These are phyloP conservation scores for Lepidurus packardi DNA, from an alignment of 1,140 invertebrate genomes.

Conservation along the genomic window DNA sequence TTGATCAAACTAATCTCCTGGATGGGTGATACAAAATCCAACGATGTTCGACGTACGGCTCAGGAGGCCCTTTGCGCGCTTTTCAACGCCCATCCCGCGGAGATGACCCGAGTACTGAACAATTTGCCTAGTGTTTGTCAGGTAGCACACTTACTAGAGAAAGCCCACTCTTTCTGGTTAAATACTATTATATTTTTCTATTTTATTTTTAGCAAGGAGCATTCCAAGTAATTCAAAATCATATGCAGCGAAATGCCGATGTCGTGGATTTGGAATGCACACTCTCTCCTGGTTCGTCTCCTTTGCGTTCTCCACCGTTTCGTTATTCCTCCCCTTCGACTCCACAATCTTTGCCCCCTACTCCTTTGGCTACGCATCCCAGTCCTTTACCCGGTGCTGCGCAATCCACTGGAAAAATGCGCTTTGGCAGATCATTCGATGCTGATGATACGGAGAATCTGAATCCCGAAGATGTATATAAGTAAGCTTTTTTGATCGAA, in stretches of 20 bases:
- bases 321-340: constrained; percentile 36
- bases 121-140: constrained; percentile 74
- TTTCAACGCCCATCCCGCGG: constrained; percentile 82
- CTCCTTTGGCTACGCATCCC: constrained; percentile 34
- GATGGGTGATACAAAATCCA: constrained; percentile 51
- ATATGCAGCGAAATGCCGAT: constrained; percentile 31
- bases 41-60: constrained; percentile 71
- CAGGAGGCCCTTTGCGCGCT: constrained; percentile 73
- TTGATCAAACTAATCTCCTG: constrained; percentile 52
- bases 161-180: not conserved
- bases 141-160: constrained; percentile 39
- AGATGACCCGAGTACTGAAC: constrained; percentile 74
- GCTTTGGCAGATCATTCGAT: constrained; percentile 39
- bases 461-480: constrained; percentile 74
- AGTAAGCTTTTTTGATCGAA: constrained; percentile 36
- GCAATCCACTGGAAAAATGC: constrained; percentile 26
- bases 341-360: constrained; percentile 45
- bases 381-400: constrained; percentile 27
- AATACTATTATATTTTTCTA: not conserved
- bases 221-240: constrained; percentile 61
- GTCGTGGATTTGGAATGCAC: constrained; percentile 25
- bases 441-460: constrained; percentile 59
- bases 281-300: constrained; percentile 34
- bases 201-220: constrained; percentile 60
- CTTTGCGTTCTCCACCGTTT: constrained; percentile 39